Conservation (phyloP, 2,797 vertebrate genomes). For the Heteromormyrus szaboi region DNA sequence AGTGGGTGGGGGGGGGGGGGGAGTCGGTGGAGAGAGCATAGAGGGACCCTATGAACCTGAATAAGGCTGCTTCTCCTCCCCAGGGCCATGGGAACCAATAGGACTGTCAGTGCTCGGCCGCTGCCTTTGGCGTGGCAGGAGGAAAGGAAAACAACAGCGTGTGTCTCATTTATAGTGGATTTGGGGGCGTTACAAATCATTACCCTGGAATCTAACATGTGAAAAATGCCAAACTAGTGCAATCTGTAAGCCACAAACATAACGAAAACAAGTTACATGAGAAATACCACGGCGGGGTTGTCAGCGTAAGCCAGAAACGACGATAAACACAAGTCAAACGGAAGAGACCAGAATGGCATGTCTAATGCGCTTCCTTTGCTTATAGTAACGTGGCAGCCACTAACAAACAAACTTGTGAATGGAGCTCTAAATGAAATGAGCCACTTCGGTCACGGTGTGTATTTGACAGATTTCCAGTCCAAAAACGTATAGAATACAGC, state of each 20-base stretch:
- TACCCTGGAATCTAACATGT: constrained; percentile 1
- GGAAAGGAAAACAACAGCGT: not conserved
- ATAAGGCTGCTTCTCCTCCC: not conserved
- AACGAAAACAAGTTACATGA: not conserved
- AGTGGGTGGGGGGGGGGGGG: not conserved
- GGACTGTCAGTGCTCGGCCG: not conserved
- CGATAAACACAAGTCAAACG: not conserved
- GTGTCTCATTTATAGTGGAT: not conserved
- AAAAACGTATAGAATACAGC: not conserved
- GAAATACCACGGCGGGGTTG: not conserved
- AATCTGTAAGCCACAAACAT: not conserved
- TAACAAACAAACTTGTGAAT: not conserved
- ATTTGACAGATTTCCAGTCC: not conserved
- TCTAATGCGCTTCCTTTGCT: not conserved
- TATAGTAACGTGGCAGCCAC: not conserved
- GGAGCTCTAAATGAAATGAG: not conserved
- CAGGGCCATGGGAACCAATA: not conserved
- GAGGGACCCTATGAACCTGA: constrained; percentile 23
- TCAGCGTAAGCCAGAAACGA: not conserved
- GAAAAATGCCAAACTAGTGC: constrained; percentile 8
- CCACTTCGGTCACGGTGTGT: not conserved
- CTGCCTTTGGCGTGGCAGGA: not conserved
- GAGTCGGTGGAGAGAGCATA: constrained; percentile 12
- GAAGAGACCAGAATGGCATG: not conserved
- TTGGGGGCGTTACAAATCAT: constrained; percentile 1